Evolutionary conservation across 1,140 invertebrate genomes (phyloP).

Genomic region (Phymastichus coffea): DNA sequence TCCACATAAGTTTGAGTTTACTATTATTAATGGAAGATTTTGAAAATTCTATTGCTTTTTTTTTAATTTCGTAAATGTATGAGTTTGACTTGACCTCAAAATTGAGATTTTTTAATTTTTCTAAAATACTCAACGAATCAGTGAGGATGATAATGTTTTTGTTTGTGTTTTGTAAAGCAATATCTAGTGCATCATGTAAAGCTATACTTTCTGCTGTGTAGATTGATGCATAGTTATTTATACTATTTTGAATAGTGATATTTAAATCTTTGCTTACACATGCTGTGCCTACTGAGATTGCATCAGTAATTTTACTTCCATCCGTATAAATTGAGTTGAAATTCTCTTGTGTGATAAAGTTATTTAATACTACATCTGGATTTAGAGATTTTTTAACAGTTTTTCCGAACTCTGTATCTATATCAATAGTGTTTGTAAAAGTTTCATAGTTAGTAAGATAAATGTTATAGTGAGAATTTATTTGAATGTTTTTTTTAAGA

Average conservation of each 20-base stretch:
- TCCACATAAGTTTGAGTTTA: neutral
- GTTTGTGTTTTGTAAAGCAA: neutral
- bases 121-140: constrained; percentile 1
- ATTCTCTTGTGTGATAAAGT: neutral
- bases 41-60: neutral
- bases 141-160: neutral
- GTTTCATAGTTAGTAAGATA: neutral
- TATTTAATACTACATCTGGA: neutral
- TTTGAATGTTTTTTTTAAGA: neutral
- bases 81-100: neutral
- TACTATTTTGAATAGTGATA: neutral
- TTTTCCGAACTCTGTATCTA: neutral
- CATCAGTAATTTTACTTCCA: neutral
- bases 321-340: neutral
- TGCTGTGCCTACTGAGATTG: neutral
- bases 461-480: neutral
- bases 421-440: neutral
- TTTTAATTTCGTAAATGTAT: neutral
- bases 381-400: neutral
- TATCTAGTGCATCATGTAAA: neutral
- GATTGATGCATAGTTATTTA: neutral
- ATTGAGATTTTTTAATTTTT: neutral
- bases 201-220: constrained; percentile 14
- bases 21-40: neutral
- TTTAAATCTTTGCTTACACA: neutral